Evolutionary conservation across 37 sponge, comb jelly and placozoan species (phyloP).

Genomic region (Amphimedon queenslandica): DNA sequence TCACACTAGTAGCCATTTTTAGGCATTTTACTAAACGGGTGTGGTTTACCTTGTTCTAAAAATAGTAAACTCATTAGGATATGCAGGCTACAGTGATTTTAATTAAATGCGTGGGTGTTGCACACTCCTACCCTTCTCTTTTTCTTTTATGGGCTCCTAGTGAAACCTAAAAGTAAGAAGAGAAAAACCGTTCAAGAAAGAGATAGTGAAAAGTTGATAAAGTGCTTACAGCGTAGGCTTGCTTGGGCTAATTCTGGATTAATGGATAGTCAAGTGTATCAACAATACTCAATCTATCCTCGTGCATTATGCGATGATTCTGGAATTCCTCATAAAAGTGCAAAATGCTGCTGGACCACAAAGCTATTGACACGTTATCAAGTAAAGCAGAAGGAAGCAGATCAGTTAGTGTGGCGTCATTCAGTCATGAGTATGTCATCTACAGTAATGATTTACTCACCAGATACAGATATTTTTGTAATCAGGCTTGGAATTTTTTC

Average conservation of each 20-base stretch:
- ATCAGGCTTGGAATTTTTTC: constrained; percentile 10
- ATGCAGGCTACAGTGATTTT: too few relatives aligned
- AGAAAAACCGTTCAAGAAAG: too few relatives aligned
- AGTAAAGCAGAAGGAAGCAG: constrained; percentile 10
- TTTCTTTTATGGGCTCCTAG: too few relatives aligned
- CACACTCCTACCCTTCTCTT: too few relatives aligned
- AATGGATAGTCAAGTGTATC: neutral
- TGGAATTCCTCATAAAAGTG: neutral
- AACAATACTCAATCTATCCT: constrained; percentile 4
- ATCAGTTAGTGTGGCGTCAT: constrained; percentile 12
- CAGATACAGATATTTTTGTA: constrained; percentile 27
- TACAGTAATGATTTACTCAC: constrained; percentile 6
- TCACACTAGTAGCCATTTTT: too few relatives aligned
- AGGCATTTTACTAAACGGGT: too few relatives aligned
- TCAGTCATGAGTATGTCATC: neutral
- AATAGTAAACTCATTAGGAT: too few relatives aligned
- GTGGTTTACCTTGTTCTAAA: too few relatives aligned
- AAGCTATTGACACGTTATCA: neutral
- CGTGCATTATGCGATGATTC: neutral
- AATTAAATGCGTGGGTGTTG: too few relatives aligned
- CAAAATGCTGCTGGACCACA: neutral
- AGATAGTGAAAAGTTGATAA: constrained; percentile 3
- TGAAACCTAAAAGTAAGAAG: too few relatives aligned
- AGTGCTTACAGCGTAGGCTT: neutral
- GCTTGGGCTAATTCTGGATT: neutral